phyloP scores from a whole-genome alignment of 2,113 vertebrate genomes.

The Ammospiza caudacuta region DNA sequence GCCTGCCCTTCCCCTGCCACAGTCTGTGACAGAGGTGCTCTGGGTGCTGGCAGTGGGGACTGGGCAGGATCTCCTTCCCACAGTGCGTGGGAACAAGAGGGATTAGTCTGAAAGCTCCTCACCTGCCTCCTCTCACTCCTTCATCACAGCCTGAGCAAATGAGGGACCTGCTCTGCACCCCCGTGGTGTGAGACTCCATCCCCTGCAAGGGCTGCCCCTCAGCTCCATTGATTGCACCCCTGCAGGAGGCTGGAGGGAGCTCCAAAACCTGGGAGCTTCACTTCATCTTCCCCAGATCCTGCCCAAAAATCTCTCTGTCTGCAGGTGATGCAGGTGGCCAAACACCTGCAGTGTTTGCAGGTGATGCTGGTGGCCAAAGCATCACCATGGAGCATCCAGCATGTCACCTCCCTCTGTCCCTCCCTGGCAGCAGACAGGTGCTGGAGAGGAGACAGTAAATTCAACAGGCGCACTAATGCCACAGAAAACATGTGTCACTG shows the following conservation, averaged over 20 bases:
- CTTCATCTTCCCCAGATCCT: neutral
- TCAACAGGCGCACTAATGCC: neutral
- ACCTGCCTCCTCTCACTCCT: neutral
- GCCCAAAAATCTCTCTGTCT: fast-evolving
- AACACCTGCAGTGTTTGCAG: fast-evolving
- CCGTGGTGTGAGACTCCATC: fast-evolving
- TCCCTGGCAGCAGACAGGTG: neutral
- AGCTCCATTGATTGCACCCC: neutral
- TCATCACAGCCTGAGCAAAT: fast-evolving
- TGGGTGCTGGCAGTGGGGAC: neutral
- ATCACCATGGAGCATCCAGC: neutral
- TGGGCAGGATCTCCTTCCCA: neutral
- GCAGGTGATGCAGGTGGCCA: neutral
- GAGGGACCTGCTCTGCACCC: neutral
- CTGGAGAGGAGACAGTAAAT: neutral
- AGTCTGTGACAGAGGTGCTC: neutral
- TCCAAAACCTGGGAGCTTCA: neutral
- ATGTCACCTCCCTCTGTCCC: fast-evolving
- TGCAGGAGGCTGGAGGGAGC: neutral
- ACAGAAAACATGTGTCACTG: neutral
- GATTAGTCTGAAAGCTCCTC: neutral
- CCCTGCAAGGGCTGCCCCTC: neutral
- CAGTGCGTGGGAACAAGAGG: fast-evolving
- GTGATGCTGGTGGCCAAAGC: neutral
- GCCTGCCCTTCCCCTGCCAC: neutral